phyloP scores from a whole-genome alignment of 1,140 invertebrate species.

The Batillaria attramentaria region DNA sequence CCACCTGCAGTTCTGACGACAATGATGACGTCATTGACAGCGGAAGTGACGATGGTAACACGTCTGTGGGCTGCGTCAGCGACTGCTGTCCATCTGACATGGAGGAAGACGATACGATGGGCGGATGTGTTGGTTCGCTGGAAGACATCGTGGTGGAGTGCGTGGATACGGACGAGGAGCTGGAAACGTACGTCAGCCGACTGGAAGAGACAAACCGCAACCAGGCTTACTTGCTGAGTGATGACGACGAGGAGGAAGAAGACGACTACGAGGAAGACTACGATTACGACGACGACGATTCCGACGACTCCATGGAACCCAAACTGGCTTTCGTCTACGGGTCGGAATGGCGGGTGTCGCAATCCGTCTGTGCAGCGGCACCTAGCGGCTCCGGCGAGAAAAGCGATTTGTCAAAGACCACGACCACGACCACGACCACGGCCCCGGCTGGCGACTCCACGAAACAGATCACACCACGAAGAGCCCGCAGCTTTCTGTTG shows the following conservation, averaged over 20 bases:
- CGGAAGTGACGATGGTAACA: slow-evolving; percentile 4
- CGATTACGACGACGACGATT: background rate
- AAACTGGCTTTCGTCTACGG: background rate
- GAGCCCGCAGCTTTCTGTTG: no score
- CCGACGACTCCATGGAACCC: background rate
- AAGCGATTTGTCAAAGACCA: no score
- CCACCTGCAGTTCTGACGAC: slow-evolving; percentile 9
- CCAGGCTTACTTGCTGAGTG: background rate
- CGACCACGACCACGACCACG: no score
- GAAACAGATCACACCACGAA: no score
- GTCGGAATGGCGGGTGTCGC: slow-evolving; percentile 3
- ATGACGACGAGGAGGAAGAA: slow-evolving; percentile 4
- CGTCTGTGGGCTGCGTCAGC: slow-evolving; percentile 10
- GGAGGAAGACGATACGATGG: background rate
- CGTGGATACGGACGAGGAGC: slow-evolving; percentile 12
- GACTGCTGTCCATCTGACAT: background rate
- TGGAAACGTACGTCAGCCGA: background rate
- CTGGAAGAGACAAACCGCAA: no score
- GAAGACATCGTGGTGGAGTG: background rate
- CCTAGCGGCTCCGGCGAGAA: no score
- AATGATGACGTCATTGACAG: background rate
- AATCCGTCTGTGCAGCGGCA: no score
- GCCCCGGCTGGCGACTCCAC: no score
- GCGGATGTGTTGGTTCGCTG: no score
- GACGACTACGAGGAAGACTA: background rate